Conservation (phyloP, 2,797 vertebrate genomes). For the Scarus forsteni region DNA sequence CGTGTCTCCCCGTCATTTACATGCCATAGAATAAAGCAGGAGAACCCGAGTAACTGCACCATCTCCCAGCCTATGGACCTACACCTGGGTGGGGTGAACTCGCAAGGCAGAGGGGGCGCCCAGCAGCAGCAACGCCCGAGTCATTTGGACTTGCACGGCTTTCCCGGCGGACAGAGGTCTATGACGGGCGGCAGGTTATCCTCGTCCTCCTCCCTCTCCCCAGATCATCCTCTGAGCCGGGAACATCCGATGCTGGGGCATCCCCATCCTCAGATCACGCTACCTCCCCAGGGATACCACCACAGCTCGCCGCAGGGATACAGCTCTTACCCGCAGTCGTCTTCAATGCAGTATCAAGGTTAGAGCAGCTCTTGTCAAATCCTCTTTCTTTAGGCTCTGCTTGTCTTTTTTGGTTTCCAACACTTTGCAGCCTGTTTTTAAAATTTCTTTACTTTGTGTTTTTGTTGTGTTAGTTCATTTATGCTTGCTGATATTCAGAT, state of each 20-base stretch:
- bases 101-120: conserved; percentile 75
- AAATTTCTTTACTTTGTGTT: no score
- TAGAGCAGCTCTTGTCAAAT: conserved; percentile 60
- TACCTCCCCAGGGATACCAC: conserved; percentile 88
- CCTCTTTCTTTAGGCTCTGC: not conserved
- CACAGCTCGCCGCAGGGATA: conserved; percentile 84
- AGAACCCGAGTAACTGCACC: conserved; percentile 86
- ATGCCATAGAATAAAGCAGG: conserved; percentile 94
- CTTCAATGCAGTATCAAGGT: conserved; percentile 94
- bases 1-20: conserved; percentile 79
- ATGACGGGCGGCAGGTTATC: conserved; percentile 83
- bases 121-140: conserved; percentile 81
- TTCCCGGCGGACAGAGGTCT: conserved; percentile 83
- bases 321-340: conserved; percentile 88
- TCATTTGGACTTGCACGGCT: conserved; percentile 85
- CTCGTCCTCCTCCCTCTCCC: conserved; percentile 88
- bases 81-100: conserved; percentile 78
- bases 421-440: no score
- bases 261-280: conserved; percentile 84
- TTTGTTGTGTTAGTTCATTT: no score
- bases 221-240: conserved; percentile 89
- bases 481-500: no score
- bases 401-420: not conserved
- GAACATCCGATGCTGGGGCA: conserved; percentile 85
- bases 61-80: conserved; percentile 81